Percentiles rank a stretch among this genome's conserved stretches.
Evolutionary conservation across 2,888 invertebrate genomes (phyloP).

Genomic region (Drosophila eohydei): DNA sequence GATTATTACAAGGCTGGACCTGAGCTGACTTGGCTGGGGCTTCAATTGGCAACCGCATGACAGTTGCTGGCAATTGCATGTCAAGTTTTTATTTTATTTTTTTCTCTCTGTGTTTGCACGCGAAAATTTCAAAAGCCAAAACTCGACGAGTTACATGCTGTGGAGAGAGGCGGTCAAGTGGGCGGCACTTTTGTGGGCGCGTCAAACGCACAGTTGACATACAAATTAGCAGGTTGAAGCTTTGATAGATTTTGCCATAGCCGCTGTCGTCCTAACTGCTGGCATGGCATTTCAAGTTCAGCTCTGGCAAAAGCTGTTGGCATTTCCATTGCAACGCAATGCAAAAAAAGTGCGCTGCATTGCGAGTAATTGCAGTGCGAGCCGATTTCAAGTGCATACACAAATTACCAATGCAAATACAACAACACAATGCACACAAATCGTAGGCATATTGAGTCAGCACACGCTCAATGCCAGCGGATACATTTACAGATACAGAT

Average conservation of each 20-base stretch:
- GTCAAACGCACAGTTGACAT: conserved; percentile 63
- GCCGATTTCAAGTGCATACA: conserved; percentile 77
- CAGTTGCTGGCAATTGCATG: conserved; percentile 75
- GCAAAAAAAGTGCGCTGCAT: conserved; percentile 38
- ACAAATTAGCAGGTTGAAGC: conserved; percentile 70
- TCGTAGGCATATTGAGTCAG: conserved; percentile 75
- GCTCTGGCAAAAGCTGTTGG: conserved; percentile 24
- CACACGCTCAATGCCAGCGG: conserved; percentile 68
- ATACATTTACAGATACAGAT: conserved; percentile 50
- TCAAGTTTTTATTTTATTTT: conserved; percentile 49
- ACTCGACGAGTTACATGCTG: conserved; percentile 29
- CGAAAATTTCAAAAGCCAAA: conserved; percentile 49
- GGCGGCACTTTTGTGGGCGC: conserved; percentile 15
- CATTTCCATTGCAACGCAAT: conserved; percentile 17
- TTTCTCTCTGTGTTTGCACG: conserved; percentile 45
- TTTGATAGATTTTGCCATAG: conserved; percentile 26
- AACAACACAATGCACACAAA: conserved; percentile 45
- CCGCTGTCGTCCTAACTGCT: conserved; percentile 38
- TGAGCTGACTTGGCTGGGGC: conserved; percentile 29
- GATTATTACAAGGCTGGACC: conserved; percentile 34
- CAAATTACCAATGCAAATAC: conserved; percentile 80
- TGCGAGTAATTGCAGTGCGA: conserved; percentile 58
- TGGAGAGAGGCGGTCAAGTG: background rate
- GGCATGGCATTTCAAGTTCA: conserved; percentile 75
- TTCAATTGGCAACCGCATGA: conserved; percentile 75